Evolutionary conservation across 2,797 vertebrate species (phyloP), one percentile per base, ranked within the genome.

Genomic region (Taeniopygia guttata): DNA sequence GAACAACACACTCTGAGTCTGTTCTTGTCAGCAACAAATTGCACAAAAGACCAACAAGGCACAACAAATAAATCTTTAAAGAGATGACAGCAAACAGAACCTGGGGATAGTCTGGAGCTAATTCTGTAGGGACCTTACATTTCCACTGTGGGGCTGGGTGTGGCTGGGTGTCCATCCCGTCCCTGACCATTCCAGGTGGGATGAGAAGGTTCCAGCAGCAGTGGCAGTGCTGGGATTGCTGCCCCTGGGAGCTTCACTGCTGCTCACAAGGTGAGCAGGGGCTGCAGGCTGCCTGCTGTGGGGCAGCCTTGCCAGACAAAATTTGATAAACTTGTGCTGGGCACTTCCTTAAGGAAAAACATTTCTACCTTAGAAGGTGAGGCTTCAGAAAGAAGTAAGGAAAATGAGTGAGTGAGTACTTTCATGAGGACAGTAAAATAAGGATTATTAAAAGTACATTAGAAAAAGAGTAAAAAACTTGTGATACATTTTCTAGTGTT

Each of bases 221-320:
- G 27, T 7, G 16, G 2, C 21, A 16, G 46, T 0, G 5, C 46
- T 51, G 36, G 0, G 5, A 2, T 0, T 11, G 20, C 25, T 40
- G 49, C 58, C 45, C 8, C 1, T 3, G n/a, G 46, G 58, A 73
- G 30, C 38, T n/a, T 2, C 34, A 2, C 42, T 38, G 20, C 13
- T 16, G 36, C 25, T 42, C 7, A 7, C 7, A 5, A 30, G 20
- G 1, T 8, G 20, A 27, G 60, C 20, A 4, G 55, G 58, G 60
- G 16, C 36, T 74, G 36, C 21, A 7, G 46, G 23, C 21, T 55
- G 46, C 2, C 21, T 17, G 5, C 48, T 46, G 36, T 8, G 32
- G 4, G 5, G 40, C 3, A 22, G 17, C 2, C 7, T 32, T 52
- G 56, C 5, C 18, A 54, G 13, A 4, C 5, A 13, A 62, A 73